Conservation (phyloP, 2,113 vertebrate species). For the Ellobius talpinus region DNA sequence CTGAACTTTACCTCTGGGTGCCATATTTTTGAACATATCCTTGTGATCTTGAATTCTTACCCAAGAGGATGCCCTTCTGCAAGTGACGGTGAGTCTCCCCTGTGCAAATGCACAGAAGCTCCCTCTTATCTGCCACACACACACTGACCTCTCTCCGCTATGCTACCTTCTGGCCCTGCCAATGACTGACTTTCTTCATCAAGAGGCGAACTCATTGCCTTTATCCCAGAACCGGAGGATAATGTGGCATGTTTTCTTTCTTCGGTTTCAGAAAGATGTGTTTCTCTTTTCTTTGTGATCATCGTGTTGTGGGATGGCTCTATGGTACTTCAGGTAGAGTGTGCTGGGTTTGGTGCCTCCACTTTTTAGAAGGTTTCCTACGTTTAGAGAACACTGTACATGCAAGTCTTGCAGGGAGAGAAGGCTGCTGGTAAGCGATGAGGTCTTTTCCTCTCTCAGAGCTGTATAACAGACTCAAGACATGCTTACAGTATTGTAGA, state of each 20-base stretch:
- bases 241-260: not conserved
- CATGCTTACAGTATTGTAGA: not conserved
- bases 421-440: accelerated
- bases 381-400: too few species aligned
- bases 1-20: not conserved
- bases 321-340: accelerated
- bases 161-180: not conserved
- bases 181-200: not conserved
- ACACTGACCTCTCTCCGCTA: accelerated
- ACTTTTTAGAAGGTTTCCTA: too few species aligned
- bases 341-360: accelerated
- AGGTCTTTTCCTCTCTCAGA: not conserved
- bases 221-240: not conserved
- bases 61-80: not conserved
- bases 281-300: not conserved
- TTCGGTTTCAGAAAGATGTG: not conserved
- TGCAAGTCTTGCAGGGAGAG: not conserved
- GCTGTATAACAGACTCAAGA: not conserved
- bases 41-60: not conserved
- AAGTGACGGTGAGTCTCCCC: too few species aligned
- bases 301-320: accelerated
- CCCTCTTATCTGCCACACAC: too few species aligned
- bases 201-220: not conserved
- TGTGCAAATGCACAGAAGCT: too few species aligned
- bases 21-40: not conserved